Evolutionary conservation across 1,140 invertebrate species (phyloP), one percentile per base, ranked within the genome.

Genomic region (Penaeus vannamei): DNA sequence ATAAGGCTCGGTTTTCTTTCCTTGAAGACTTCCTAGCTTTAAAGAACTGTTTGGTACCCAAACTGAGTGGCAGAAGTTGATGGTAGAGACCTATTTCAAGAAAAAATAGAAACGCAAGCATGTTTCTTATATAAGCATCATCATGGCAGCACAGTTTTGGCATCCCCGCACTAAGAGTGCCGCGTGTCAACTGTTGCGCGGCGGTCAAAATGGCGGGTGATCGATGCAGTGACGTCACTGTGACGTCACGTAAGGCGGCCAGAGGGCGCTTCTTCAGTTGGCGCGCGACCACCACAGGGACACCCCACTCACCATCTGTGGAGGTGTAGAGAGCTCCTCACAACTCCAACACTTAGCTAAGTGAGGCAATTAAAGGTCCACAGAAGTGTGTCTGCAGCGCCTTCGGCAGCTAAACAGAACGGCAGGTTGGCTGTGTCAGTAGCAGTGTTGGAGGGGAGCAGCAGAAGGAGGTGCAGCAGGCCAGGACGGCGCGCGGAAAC

Each of bases 181-280:
- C 77, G 85, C 85, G 77, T 87, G 85, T 87, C 85, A 87, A 87
- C 77, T 87, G 85, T 87, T 87, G 85, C 79, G 85, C 77, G 79
- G 85, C 59, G 85, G 53, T 66, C 85, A 87, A 87, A 79, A 87
- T 87, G 85, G 85, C 85, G 85, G 77, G 60, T 87, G 85, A 87
- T 87, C 85, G 85, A 87, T 87, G 85, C 60, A 64, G 62, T 80
- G 79, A 80, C 77, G 77, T 81, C 77, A 64, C n/a, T 36, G 60
- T 82, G 85, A 82, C 85, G 85, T 87, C 77, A 81, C 60, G 69
- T 29, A 42, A 60, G 32, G 79, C 77, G 79, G 69, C 32, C 85
- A 82, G 85, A 87, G 85, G 77, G 85, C 77, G 85, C 85, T 59
- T 36, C 53, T 59, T 79, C 85, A 87, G 85, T 87, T 87, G 85